Base-by-base conservation (phyloP, 2,113 vertebrate genomes). In the Ptyas mucosa region DNA sequence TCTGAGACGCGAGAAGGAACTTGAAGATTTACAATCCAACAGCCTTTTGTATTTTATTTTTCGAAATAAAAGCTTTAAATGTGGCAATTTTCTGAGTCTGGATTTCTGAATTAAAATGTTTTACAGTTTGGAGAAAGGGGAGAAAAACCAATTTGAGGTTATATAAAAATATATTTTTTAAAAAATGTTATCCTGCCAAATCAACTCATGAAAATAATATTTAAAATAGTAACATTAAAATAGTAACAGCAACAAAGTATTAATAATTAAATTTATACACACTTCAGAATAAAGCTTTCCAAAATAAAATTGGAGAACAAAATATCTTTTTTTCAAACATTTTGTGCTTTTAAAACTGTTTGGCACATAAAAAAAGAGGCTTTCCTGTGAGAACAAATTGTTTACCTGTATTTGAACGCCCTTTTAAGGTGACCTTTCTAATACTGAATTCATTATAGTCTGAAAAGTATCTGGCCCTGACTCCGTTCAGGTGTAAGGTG, bases 1-100 rank as follows among this genome's bases (percentile, higher is more conserved):
- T 95, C 93, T 93, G 96, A 95, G 93, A 96, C 89, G 61, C 93
- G 94, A 95, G 95, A 95, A 96, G 94, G 95, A 94, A 97, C 96
- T 93, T 96, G 96, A 97, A 98, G 94, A 97, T 97, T 97, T 97
- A 97, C 96, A 97, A 96, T 95, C 92, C 96, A 97, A 97, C 95
- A 96, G 97, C 92, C 96, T 98, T 98, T 98, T 98, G 97, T 98
- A 98, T 98, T 98, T 98, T 98, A 98, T 98, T 98, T 98, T 98
- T 98, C 97, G 97, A 97, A 98, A 98, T 98, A 98, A 98, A 98
- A 97, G 97, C 97, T 98, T 98, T 98, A 97, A 97, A 96, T 97
- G 97, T 97, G 96, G 93, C 57, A 54, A n/a, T 57, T 57, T 53
- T 8, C 61, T 89, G 1, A 14, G 55, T 89, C 34, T 92, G 5